Conservation (phyloP, 2,113 vertebrate species). For the Promerops cafer region DNA sequence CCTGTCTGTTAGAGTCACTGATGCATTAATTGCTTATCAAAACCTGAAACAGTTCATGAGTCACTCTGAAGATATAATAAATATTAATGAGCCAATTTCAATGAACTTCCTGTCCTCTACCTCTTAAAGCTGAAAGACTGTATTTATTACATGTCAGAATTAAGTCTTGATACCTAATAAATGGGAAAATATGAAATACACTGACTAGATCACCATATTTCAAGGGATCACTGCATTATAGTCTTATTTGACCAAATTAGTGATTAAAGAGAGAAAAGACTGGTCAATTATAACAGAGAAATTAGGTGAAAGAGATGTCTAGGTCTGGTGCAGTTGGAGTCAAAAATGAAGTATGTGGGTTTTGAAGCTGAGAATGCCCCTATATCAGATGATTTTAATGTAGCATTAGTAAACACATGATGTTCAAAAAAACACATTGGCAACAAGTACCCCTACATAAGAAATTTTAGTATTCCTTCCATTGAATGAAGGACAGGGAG, state of each 20-base stretch:
- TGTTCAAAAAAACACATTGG: neutral
- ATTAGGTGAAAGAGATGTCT: neutral
- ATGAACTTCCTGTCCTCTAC: conserved; percentile 7
- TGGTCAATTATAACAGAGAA: neutral
- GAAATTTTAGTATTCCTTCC: neutral
- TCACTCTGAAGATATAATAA: conserved; percentile 54
- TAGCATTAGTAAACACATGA: neutral
- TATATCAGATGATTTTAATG: neutral
- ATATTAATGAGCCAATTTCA: conserved; percentile 66
- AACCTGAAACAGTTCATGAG: conserved; percentile 63
- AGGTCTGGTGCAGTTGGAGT: neutral
- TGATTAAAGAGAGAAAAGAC: neutral
- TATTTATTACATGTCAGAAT: conserved; percentile 4
- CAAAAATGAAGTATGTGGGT: neutral
- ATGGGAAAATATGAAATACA: neutral
- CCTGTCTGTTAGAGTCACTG: conserved; percentile 52
- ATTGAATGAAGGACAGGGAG: neutral
- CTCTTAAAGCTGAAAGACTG: neutral
- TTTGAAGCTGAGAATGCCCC: neutral
- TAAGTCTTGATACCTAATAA: neutral
- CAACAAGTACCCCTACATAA: neutral
- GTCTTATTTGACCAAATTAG: neutral
- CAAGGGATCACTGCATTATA: neutral
- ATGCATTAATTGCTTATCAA: conserved; percentile 66
- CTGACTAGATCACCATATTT: neutral